Conservation (phyloP, 2,113 vertebrate genomes). For the Zosterops japonicus region DNA sequence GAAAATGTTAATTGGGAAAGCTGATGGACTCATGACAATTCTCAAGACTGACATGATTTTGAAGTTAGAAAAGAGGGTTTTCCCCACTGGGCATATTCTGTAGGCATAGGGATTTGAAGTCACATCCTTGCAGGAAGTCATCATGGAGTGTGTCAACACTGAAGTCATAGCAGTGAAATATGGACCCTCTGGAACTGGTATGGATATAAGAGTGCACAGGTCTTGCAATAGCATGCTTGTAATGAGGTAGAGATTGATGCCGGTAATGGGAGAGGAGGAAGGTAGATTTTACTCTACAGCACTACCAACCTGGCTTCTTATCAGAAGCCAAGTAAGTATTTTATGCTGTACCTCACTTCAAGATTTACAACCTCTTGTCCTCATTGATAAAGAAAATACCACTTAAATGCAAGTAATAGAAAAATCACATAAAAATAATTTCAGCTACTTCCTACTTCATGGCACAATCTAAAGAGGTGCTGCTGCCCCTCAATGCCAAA, state of each 20-base stretch:
- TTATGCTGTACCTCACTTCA: neutral
- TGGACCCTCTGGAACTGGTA: neutral
- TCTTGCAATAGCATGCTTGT: neutral
- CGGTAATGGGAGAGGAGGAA: neutral
- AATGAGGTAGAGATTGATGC: neutral
- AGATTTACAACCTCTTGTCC: neutral
- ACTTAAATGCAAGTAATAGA: neutral
- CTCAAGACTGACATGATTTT: neutral
- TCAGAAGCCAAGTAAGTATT: neutral
- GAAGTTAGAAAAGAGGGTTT: neutral
- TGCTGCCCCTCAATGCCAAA: neutral
- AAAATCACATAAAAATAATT: constrained; percentile 16
- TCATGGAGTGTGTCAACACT: neutral
- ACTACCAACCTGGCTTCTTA: neutral
- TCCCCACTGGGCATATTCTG: neutral
- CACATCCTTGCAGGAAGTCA: neutral
- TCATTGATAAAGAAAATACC: neutral
- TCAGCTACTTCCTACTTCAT: neutral
- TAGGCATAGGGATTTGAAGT: neutral
- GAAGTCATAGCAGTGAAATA: neutral
- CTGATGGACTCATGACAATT: neutral
- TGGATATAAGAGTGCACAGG: neutral
- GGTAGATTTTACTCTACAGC: neutral
- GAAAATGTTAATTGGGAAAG: neutral
- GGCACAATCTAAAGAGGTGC: neutral